Conservation (phyloP, 2,797 vertebrate species). For the Eleutherodactylus coqui region DNA sequence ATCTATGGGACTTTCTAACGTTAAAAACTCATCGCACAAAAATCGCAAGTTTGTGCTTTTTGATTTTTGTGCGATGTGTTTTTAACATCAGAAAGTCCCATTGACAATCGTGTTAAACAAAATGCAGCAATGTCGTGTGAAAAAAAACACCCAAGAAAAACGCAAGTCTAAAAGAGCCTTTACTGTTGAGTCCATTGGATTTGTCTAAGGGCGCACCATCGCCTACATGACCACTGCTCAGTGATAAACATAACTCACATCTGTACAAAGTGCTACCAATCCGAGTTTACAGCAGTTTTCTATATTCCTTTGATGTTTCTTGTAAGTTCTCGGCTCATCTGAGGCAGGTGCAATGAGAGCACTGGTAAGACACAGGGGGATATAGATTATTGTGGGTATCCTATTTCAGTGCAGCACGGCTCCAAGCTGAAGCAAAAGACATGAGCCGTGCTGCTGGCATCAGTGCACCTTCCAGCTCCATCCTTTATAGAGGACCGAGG, state of each 20-base stretch:
- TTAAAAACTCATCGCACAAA: too few relatives aligned
- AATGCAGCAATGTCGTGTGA: too few relatives aligned
- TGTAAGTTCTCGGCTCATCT: not conserved
- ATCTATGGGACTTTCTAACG: too few relatives aligned
- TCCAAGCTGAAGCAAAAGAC: not conserved
- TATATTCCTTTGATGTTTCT: not conserved
- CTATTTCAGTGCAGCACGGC: not conserved
- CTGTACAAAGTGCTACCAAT: not conserved
- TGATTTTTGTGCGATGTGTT: too few relatives aligned
- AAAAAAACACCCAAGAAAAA: too few relatives aligned
- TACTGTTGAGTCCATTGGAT: too few relatives aligned
- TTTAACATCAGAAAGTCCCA: too few relatives aligned
- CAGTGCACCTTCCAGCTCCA: not conserved
- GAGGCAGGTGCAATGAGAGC: not conserved
- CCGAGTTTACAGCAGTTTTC: not conserved
- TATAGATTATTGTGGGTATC: not conserved
- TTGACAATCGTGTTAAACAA: too few relatives aligned
- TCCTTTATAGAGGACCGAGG: not conserved
- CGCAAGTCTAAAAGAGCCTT: too few relatives aligned
- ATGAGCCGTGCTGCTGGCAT: slow-evolving; percentile 2
- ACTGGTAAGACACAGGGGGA: not conserved
- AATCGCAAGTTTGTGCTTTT: too few relatives aligned
- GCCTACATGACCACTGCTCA: too few relatives aligned
- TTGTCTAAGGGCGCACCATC: too few relatives aligned
- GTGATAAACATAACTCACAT: not conserved